Percentiles rank a stretch among this genome's conserved stretches.
Evolutionary conservation across 1,140 invertebrate genomes (phyloP).

Genomic region (Anthonomus grandis): DNA sequence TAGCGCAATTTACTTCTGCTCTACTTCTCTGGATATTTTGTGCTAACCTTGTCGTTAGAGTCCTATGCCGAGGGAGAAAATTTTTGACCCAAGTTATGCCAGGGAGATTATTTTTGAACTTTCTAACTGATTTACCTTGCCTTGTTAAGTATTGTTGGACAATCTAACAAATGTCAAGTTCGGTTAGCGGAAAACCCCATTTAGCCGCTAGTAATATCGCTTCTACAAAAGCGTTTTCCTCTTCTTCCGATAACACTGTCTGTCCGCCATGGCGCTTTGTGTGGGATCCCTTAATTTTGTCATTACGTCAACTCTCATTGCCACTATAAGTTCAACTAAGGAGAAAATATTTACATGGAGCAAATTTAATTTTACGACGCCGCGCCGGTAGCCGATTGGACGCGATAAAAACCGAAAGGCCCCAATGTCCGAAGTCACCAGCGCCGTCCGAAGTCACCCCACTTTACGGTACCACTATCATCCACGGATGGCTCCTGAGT

Average conservation of each 20-base stretch:
- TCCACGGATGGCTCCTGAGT: too few relatives aligned
- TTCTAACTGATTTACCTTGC: background rate
- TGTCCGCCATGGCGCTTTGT: background rate
- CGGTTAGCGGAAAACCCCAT: background rate
- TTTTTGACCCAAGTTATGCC: background rate
- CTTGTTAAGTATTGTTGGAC: background rate
- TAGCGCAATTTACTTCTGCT: background rate
- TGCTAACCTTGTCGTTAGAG: background rate
- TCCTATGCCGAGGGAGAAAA: background rate
- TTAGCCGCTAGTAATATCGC: background rate
- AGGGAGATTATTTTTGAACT: background rate
- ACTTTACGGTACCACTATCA: too few relatives aligned
- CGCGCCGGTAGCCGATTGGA: background rate
- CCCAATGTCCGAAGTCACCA: background rate
- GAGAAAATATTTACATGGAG: too few relatives aligned
- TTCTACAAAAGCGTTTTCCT: background rate
- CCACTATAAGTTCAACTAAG: too few relatives aligned
- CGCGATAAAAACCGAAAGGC: background rate
- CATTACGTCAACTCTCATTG: too few relatives aligned
- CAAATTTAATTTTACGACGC: too few relatives aligned
- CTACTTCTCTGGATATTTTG: conserved; percentile 9
- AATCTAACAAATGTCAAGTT: background rate
- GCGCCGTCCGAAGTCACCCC: background rate
- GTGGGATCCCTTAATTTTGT: background rate
- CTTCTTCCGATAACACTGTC: background rate